A percentile compares a stretch with the other conserved stretches of the same genome.
phyloP scores from a whole-genome alignment of 2,797 vertebrate species.

The Heliangelus exortis region DNA sequence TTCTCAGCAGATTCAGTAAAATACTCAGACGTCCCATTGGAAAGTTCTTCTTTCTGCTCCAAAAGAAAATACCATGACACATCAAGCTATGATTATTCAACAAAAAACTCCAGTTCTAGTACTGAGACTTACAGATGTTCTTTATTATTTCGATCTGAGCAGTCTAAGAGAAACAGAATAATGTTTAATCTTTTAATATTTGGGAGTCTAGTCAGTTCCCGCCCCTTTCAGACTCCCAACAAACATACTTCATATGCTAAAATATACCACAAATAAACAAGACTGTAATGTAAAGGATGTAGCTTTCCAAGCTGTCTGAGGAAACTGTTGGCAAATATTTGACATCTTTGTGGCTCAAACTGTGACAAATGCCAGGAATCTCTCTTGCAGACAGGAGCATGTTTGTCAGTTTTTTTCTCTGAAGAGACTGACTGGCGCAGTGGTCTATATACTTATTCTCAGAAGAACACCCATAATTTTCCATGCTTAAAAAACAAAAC shows the following conservation, averaged over 20 bases:
- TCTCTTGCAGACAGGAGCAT: slow-evolving; percentile 38
- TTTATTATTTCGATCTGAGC: slow-evolving; percentile 61
- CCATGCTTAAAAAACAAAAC: not conserved
- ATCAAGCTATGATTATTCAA: slow-evolving; percentile 61
- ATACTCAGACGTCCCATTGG: slow-evolving; percentile 69
- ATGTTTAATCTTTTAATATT: slow-evolving; percentile 47
- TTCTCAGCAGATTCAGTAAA: slow-evolving; percentile 67
- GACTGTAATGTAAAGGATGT: slow-evolving; percentile 42
- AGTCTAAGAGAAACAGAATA: slow-evolving; percentile 48
- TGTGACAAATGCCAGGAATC: slow-evolving; percentile 63
- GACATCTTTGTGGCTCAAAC: slow-evolving; percentile 52
- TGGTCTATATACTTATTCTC: slow-evolving; percentile 32
- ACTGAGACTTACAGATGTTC: slow-evolving; percentile 52
- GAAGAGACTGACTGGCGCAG: slow-evolving; percentile 49
- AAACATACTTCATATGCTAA: slow-evolving; percentile 47
- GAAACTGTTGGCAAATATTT: slow-evolving; percentile 62
- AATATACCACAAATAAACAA: slow-evolving; percentile 56
- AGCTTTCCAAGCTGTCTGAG: slow-evolving; percentile 64
- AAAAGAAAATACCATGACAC: slow-evolving; percentile 72
- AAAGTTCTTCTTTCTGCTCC: slow-evolving; percentile 69
- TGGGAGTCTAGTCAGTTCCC: slow-evolving; percentile 35
- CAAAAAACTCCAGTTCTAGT: slow-evolving; percentile 48
- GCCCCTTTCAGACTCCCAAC: slow-evolving; percentile 23
- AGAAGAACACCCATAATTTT: slow-evolving; percentile 52
- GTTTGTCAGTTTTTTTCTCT: slow-evolving; percentile 28